Conservation (phyloP, 1,140 invertebrate species). For the Meteorus sp. region DNA sequence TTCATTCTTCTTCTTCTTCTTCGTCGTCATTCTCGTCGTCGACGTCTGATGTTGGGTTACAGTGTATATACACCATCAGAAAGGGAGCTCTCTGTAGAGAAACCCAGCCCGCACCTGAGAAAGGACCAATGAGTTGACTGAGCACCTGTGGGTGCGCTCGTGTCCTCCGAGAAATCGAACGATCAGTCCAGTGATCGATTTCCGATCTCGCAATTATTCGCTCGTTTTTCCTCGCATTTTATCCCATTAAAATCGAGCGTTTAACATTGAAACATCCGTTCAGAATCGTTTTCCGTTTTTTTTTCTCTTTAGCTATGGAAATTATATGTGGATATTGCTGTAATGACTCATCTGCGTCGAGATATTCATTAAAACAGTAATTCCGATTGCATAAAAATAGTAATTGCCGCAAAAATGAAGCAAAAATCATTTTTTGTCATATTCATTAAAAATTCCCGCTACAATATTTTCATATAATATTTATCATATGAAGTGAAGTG, state of each 20-base stretch:
- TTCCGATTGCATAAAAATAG: too few relatives aligned
- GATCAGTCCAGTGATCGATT: slow-evolving; percentile 36
- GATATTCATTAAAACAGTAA: too few relatives aligned
- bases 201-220: slow-evolving; percentile 21
- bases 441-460: too few relatives aligned
- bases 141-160: slow-evolving; percentile 25
- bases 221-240: slow-evolving; percentile 15
- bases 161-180: slow-evolving; percentile 38
- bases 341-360: too few relatives aligned
- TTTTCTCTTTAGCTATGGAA: too few relatives aligned
- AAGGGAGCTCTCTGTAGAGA: background rate
- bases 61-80: too few relatives aligned
- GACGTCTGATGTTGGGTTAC: slow-evolving; percentile 15
- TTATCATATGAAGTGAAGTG: too few relatives aligned
- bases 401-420: too few relatives aligned
- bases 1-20: slow-evolving; percentile 3
- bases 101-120: slow-evolving; percentile 38
- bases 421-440: too few relatives aligned
- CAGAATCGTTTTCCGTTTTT: too few relatives aligned
- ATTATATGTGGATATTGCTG: too few relatives aligned
- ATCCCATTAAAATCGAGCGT: slow-evolving; percentile 5
- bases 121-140: background rate
- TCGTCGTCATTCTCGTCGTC: slow-evolving; percentile 9
- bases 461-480: too few relatives aligned
- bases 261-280: background rate